These are phyloP conservation scores for Desmodus rotundus DNA, from an alignment of 2,113 vertebrate genomes.

Conservation along the genomic window DNA sequence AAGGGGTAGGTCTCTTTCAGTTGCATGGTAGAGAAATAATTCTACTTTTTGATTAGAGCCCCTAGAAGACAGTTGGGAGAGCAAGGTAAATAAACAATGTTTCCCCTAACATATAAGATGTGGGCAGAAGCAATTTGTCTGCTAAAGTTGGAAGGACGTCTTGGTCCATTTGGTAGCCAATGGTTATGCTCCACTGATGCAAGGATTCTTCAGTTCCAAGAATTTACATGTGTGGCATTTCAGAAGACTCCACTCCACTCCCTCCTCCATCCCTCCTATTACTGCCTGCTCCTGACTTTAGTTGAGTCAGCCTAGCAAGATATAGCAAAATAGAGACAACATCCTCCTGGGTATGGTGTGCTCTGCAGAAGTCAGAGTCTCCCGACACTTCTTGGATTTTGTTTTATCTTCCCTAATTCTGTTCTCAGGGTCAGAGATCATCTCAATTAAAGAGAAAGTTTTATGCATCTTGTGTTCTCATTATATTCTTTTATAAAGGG, in stretches of 20 bases:
- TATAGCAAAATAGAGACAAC: background rate
- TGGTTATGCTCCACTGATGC: background rate
- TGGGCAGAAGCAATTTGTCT: background rate
- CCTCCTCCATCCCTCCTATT: background rate
- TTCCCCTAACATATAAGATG: background rate
- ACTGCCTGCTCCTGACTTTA: background rate
- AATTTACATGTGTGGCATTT: background rate
- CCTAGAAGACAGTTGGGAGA: background rate
- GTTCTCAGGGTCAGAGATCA: background rate
- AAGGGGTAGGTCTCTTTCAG: background rate
- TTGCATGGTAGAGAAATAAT: background rate
- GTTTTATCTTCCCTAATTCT: background rate
- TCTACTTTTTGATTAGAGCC: background rate
- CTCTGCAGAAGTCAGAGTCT: background rate
- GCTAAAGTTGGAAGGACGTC: background rate
- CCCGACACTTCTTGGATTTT: background rate
- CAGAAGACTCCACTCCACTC: fast-evolving
- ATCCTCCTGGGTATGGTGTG: background rate
- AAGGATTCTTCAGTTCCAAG: background rate
- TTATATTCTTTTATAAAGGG: background rate
- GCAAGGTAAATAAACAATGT: background rate
- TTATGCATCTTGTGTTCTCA: background rate
- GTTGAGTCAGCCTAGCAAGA: background rate
- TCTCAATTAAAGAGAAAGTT: background rate
- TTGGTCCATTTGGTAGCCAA: background rate